A percentile compares a stretch with the other conserved stretches of the same genome.
Evolutionary conservation across 2,113 vertebrate genomes (phyloP).

Genomic region (Gymnocephalus cernua): DNA sequence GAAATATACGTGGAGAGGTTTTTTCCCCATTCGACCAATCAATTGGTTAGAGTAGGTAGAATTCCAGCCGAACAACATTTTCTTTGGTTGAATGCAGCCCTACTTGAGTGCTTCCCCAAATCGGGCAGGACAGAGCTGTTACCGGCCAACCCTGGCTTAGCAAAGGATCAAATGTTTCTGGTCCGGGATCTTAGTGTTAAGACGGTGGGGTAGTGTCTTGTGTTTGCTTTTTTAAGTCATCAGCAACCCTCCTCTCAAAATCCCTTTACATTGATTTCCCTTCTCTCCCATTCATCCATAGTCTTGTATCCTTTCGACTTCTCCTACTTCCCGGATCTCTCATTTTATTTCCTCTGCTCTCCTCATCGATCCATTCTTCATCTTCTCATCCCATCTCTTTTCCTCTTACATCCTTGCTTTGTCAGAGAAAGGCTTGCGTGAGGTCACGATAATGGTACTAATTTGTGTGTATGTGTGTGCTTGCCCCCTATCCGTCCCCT

Average conservation of each 20-base stretch:
- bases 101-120: background rate
- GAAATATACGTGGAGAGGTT: too few species aligned
- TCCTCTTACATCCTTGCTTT: constrained; percentile 35
- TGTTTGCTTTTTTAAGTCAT: background rate
- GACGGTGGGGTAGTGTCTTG: background rate
- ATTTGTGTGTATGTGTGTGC: constrained; percentile 69
- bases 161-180: background rate
- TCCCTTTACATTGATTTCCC: background rate
- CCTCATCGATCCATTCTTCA: constrained; percentile 53
- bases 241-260: background rate
- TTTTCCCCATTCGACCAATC: too few species aligned
- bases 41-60: too few species aligned
- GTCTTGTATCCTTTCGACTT: background rate
- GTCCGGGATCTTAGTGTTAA: background rate
- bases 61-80: too few species aligned
- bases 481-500: constrained; percentile 73
- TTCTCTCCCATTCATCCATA: background rate
- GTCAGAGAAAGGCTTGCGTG: constrained; percentile 48
- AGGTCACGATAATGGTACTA: constrained; percentile 73
- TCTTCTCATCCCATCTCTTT: constrained; percentile 47
- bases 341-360: constrained; percentile 10
- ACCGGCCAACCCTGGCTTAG: background rate
- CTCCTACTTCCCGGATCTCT: background rate
- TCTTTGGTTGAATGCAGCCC: too few species aligned
- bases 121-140: background rate